Percentiles rank a stretch among this genome's conserved stretches.
Evolutionary conservation across 1,140 invertebrate genomes (phyloP).

Genomic region (Cyclina sinensis): DNA sequence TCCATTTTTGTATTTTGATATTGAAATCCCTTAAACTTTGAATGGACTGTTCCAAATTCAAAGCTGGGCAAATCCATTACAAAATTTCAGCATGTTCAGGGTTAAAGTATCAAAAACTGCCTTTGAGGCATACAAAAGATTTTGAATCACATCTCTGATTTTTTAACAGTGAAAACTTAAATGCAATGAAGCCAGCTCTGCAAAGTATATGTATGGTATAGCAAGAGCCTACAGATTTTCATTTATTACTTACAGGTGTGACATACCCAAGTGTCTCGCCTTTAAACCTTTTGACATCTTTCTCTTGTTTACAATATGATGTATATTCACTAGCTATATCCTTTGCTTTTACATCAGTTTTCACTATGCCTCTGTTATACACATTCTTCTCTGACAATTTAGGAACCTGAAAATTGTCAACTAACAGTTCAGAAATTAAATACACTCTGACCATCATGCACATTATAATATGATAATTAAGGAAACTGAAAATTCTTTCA

Average conservation of each 20-base stretch:
- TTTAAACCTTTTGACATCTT: conserved; percentile 90
- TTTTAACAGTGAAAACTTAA: neutral
- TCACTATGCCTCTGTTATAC: conserved; percentile 90
- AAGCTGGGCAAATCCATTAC: too few species aligned
- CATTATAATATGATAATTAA: neutral
- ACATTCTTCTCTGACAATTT: conserved; percentile 89
- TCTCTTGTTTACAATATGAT: conserved; percentile 90
- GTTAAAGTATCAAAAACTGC: neutral
- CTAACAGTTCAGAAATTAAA: neutral
- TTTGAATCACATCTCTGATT: too few species aligned
- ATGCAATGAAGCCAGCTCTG: neutral
- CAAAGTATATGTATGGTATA: neutral
- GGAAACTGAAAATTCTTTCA: neutral
- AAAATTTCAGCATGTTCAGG: too few species aligned
- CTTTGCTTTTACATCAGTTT: conserved; percentile 89
- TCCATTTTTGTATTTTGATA: too few species aligned
- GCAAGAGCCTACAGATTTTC: neutral
- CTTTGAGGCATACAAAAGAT: neutral
- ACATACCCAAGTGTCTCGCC: conserved; percentile 94
- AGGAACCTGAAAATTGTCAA: conserved; percentile 11
- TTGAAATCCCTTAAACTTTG: too few species aligned
- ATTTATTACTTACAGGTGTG: conserved; percentile 92
- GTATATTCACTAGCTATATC: conserved; percentile 93
- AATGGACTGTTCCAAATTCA: too few species aligned
- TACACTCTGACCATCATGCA: neutral